Base-by-base conservation (phyloP, 2,888 invertebrate genomes). In the Polymixis flavicincta region DNA sequence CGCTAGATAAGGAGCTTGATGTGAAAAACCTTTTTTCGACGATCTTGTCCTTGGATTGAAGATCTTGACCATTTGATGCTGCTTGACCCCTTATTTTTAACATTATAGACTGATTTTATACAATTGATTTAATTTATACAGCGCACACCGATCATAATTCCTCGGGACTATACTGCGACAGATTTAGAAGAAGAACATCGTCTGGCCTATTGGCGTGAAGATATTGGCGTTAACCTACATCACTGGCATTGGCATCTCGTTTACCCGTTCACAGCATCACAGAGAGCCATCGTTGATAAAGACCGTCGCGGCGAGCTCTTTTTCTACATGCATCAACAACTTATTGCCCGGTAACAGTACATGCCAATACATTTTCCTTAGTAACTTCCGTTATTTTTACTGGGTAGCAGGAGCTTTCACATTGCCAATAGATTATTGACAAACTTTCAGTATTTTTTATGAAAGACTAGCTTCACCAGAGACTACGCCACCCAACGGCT, bases 181-280 rank as follows among this genome's bases (percentile, higher is more conserved):
- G 98, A 98, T 92, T 96, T 98, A 54, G 98, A 98, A 88, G 97
- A 97, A 55, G 98, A 99, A 89, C 98, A 98, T 90, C 97, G 98
- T 14, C 90, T 98, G 79, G 97, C 98, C 2, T 99, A 98, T 91
- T 98, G 97, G 96, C 97, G 98, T 7, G 98, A 98, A 94, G 98
- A 98, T 90, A 93, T 98, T 59, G 98, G 98, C n/a, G 94, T 98
- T 78, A 98, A 98, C 93, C 96, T 98, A 54, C 98, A 98, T 91
- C 98, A 98, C 89, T 98, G 98, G 95, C 98, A 98, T 89, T 98
- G 98, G 98, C 98, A 98, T 96, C 96, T 98, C 78, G 98, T 98
- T 0, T 98, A 98, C 90, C 98, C 98, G 0, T 97, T 97, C 89
- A 96, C 97, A 54, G 97, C 94, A 52, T 96, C 97, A 28, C 89